Base-by-base conservation (phyloP, 2,888 invertebrate genomes). In the Andrena chrysosceles region DNA sequence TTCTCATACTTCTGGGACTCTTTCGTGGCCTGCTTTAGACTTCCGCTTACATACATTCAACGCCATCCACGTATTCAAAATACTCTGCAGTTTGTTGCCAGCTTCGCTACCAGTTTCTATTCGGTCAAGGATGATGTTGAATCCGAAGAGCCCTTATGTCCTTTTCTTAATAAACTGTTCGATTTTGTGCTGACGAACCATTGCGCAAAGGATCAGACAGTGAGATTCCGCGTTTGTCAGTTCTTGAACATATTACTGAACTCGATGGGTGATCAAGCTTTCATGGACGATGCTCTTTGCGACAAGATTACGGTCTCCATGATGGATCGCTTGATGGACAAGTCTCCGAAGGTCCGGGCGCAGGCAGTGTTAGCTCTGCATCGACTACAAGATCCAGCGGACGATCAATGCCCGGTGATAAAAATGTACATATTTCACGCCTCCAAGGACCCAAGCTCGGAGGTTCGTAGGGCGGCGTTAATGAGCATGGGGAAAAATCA, bases 291-390 rank as follows among this genome's bases (percentile, higher is more conserved):
- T 93, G 95, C 95, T 31, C 94, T 98, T 4, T 98, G 97, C 91
- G 96, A 97, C 83, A 95, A 95, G 87, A 96, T 98, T 52, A 95
- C 96, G 74, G 94, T 95, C 31, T 96, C 96, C 69, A 97, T 98
- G 96, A 93, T 96, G 74, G 95, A 95, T 60, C 94, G 97, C 42
- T 92, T 94, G 0, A 95, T 97, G 94, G 98, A 98, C 91, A 95
- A 96, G 8, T 96, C 97, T 62, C 95, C 97, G 0, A 96, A 96
- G 68, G 97, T 98, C 2, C 95, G 98, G 26, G 96, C 96, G 49
- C 96, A 98, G 88, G 98, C 98, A 0, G 96, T 98, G 0, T 93
- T 96, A 35, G 97, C 98, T 0, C 94, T 98, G 56, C 96, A 97
- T 74, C 95, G 98, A 4, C 94, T 98, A 0, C 98, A 98, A 93